Evolutionary conservation across 1,140 invertebrate genomes (phyloP).

Genomic region (Anastatus disparis): DNA sequence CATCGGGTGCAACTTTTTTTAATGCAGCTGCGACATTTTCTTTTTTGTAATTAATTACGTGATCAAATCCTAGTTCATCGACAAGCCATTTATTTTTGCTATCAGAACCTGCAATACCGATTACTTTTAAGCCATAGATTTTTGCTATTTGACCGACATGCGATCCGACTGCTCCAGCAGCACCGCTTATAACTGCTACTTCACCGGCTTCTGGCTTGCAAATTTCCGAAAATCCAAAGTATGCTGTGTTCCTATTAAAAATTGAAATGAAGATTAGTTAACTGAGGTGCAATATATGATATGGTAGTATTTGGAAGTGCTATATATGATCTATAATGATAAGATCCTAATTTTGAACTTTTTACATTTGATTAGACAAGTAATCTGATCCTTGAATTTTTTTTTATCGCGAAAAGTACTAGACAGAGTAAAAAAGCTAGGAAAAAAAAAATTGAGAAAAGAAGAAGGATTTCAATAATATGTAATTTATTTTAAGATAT

Average conservation of each 20-base stretch:
- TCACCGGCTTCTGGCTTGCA: conserved; percentile 77
- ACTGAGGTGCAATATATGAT: too few species aligned
- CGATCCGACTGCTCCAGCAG: conserved; percentile 76
- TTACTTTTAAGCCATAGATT: conserved; percentile 74
- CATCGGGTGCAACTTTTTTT: conserved; percentile 72
- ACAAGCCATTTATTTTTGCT: conserved; percentile 77
- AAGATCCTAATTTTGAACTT: too few species aligned
- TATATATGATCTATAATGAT: too few species aligned
- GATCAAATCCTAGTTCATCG: conserved; percentile 75
- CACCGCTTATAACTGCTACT: conserved; percentile 74
- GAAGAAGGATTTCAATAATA: too few species aligned
- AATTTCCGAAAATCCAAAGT: conserved; percentile 77
- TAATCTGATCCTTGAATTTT: too few species aligned
- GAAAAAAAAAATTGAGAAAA: too few species aligned
- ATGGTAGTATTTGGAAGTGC: too few species aligned
- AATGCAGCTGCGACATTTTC: conserved; percentile 68
- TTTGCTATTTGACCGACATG: conserved; percentile 81
- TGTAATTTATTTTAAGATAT: too few species aligned
- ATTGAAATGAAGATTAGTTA: conserved; percentile 38
- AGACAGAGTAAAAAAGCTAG: too few species aligned
- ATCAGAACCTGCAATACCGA: conserved; percentile 78
- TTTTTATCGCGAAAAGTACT: too few species aligned
- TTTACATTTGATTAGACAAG: too few species aligned
- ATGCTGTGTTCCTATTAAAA: conserved; percentile 81
- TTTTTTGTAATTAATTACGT: conserved; percentile 78